Base-by-base conservation (phyloP, 2,113 vertebrate species). In the Oreochromis aureus region DNA sequence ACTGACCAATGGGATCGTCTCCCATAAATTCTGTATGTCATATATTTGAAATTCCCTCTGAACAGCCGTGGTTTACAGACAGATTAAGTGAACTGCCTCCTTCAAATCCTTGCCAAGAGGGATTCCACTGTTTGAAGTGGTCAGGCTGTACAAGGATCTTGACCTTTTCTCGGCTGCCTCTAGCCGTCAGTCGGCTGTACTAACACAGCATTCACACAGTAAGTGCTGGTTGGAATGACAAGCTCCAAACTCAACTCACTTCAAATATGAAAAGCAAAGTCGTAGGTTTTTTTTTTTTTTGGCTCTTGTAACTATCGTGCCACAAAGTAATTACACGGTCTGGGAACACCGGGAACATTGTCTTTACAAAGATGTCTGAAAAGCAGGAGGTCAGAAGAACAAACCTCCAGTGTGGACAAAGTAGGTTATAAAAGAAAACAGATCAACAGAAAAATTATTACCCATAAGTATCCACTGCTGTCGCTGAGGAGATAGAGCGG, bases 91-190 rank as follows among this genome's bases (percentile, higher is more conserved):
- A 84, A 30, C 81, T 51, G 83, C 80, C 85, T 90, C 78, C 83
- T 84, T 91, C 86, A 90, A 87, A 90, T 82, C 89, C 86, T 86
- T 83, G 54, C 78, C 91, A 48, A 84, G 87, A 88, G 89, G 90
- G 90, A 91, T 91, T 91, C 82, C 71, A 10, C 59, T 71, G 90
- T 90, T 83, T 91, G 90, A 90, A 91, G 90, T 85, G 90, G 32
- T 85, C 83, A 6, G 91, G 81, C 88, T 61, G 18, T 46, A 90
- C 91, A 81, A 63, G 88, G 81, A 89, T 91, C 88, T 80, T 92
- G 90, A 92, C 93, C 93, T 93, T 94, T 92, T 66, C 71, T 44
- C 11, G 2, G 36, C 44, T 58, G 79, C 89, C 63, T 88, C 53
- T 19, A 22, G 89, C 86, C 61, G 76, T 84, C 89, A 73, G 24